Evolutionary conservation across 2,797 vertebrate genomes (phyloP).

Genomic region (Mionectes olivaceus): DNA sequence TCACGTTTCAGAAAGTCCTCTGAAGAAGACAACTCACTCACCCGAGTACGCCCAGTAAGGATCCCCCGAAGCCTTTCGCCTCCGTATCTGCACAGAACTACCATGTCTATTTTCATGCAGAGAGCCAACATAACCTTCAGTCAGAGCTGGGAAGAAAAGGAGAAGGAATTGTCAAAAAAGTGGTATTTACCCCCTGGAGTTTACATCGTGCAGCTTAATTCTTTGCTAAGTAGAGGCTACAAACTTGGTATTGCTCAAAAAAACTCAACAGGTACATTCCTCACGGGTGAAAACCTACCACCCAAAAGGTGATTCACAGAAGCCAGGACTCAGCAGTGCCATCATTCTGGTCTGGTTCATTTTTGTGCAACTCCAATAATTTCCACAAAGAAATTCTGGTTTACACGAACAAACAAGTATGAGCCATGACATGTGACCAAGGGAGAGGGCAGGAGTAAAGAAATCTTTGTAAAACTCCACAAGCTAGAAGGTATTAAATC

Average conservation of each 20-base stretch:
- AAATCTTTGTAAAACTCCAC: background rate
- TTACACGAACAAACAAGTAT: background rate
- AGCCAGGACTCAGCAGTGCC: background rate
- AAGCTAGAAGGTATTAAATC: background rate
- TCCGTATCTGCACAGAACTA: constrained; percentile 82
- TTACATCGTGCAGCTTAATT: background rate
- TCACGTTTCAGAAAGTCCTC: background rate
- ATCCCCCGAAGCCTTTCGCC: constrained; percentile 88
- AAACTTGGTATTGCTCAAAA: background rate
- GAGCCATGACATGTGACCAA: background rate
- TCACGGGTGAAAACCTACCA: background rate
- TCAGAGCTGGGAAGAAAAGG: constrained; percentile 80
- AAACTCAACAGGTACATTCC: background rate
- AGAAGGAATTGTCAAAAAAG: background rate
- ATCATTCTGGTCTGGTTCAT: background rate
- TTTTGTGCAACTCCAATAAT: background rate
- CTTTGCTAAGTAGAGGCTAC: background rate
- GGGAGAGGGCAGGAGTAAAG: background rate
- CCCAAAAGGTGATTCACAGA: background rate
- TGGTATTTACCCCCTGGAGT: background rate
- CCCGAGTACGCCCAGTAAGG: constrained; percentile 97
- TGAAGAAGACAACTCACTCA: constrained; percentile 83
- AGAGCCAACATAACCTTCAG: constrained; percentile 84
- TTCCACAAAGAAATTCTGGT: background rate
- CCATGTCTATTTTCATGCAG: constrained; percentile 81